A percentile compares a stretch with the other conserved stretches of the same genome.
Evolutionary conservation across 2,113 vertebrate species (phyloP).

Genomic region (Hiodon tergisus): DNA sequence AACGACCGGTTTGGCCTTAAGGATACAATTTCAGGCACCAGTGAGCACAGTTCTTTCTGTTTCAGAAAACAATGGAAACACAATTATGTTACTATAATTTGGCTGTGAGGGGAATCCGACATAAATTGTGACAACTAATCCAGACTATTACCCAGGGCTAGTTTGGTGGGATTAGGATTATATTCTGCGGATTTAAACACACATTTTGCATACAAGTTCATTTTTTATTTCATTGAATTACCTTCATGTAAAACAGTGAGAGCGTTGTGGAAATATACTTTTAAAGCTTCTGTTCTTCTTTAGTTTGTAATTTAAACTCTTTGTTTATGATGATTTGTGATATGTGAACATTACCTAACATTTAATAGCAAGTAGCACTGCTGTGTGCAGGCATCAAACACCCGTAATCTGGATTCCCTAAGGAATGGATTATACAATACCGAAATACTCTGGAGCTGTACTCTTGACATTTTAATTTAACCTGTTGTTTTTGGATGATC

Average conservation of each 20-base stretch:
- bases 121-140: not conserved
- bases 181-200: not conserved
- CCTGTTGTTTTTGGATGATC: no score
- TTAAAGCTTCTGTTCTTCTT: not conserved
- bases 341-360: not conserved
- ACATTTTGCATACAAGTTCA: not conserved
- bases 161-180: not conserved
- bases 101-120: not conserved
- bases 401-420: no score
- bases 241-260: constrained; percentile 4
- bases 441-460: no score
- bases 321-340: constrained; percentile 4
- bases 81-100: not conserved
- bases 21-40: constrained; percentile 1
- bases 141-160: not conserved
- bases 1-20: no score
- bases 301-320: constrained; percentile 3
- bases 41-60: not conserved
- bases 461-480: no score
- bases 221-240: constrained; percentile 15
- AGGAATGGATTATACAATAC: no score
- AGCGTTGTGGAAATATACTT: not conserved
- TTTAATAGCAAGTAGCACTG: not conserved
- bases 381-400: not conserved
- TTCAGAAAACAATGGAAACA: constrained; percentile 13